Percentiles rank a stretch among this genome's conserved stretches.
Evolutionary conservation across 64 coral and sea anemone species (phyloP).

Genomic region (Actinia tenebrosa): DNA sequence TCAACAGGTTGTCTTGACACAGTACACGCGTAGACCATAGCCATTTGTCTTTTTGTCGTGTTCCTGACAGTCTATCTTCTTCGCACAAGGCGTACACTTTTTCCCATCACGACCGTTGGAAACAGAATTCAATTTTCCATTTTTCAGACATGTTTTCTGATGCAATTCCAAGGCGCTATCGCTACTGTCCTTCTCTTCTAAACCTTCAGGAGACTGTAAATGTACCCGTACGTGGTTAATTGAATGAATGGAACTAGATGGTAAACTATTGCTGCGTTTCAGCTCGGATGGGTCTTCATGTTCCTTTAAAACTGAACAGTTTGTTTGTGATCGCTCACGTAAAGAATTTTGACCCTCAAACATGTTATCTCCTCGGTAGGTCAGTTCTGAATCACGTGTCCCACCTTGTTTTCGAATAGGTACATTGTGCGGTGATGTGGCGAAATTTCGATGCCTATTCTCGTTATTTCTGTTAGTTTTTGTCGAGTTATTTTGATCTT

Average conservation of each 20-base stretch:
- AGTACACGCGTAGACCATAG: neutral
- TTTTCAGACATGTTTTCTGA: neutral
- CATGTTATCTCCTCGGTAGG: neutral
- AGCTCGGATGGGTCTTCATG: neutral
- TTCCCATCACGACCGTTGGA: neutral
- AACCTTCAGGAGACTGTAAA: neutral
- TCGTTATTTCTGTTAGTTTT: neutral
- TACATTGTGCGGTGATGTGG: neutral
- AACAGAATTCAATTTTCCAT: neutral
- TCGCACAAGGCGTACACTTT: neutral
- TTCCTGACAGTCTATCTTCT: neutral
- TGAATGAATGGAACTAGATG: neutral
- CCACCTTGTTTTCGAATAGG: neutral
- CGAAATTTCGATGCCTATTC: neutral
- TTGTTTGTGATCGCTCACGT: neutral
- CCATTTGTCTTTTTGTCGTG: neutral
- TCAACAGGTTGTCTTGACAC: conserved; percentile 17
- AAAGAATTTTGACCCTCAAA: neutral
- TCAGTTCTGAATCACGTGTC: neutral
- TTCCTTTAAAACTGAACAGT: neutral
- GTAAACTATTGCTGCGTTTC: neutral
- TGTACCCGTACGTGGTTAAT: neutral
- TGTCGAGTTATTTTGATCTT: neutral
- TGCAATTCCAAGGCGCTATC: neutral
- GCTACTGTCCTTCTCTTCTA: neutral